These are phyloP conservation scores for Desoria tigrina DNA, from an alignment of 2,888 invertebrate genomes.

Conservation along the genomic window DNA sequence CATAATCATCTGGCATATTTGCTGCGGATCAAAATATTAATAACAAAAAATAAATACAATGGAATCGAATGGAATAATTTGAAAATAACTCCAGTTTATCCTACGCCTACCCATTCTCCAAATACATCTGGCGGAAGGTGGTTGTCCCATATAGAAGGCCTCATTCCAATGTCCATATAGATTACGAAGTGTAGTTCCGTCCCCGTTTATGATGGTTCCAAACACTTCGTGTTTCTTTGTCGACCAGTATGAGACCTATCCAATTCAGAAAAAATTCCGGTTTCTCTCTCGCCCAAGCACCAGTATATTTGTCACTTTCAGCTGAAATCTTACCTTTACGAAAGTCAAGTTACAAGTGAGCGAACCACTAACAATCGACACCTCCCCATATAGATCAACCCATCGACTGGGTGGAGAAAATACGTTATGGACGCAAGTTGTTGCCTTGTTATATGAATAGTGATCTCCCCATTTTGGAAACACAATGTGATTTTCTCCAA, in stretches of 20 bases:
- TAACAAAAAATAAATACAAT: background rate
- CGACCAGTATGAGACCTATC: constrained; percentile 74
- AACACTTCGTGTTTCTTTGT: constrained; percentile 75
- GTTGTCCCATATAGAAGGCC: constrained; percentile 72
- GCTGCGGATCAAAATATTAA: constrained; percentile 58
- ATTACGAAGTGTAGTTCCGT: constrained; percentile 64
- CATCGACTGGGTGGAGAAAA: constrained; percentile 75
- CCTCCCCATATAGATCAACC: constrained; percentile 84
- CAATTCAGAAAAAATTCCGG: background rate
- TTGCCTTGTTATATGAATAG: constrained; percentile 79
- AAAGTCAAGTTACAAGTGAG: constrained; percentile 76
- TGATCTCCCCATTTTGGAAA: constrained; percentile 67
- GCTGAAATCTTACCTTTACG: constrained; percentile 67
- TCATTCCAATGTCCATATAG: constrained; percentile 82
- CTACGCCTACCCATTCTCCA: constrained; percentile 71
- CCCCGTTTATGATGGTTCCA: constrained; percentile 64
- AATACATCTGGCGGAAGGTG: constrained; percentile 70
- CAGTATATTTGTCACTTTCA: no score
- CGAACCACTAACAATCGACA: constrained; percentile 67
- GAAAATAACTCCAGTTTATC: background rate
- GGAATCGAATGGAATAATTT: background rate
- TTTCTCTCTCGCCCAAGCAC: no score
- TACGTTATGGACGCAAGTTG: constrained; percentile 81
- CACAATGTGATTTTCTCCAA: constrained; percentile 59
- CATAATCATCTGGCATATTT: constrained; percentile 76